Evolutionary conservation across 53 echinoderm and acorn worm genomes (phyloP).

Genomic region (Patiria pectinifera): DNA sequence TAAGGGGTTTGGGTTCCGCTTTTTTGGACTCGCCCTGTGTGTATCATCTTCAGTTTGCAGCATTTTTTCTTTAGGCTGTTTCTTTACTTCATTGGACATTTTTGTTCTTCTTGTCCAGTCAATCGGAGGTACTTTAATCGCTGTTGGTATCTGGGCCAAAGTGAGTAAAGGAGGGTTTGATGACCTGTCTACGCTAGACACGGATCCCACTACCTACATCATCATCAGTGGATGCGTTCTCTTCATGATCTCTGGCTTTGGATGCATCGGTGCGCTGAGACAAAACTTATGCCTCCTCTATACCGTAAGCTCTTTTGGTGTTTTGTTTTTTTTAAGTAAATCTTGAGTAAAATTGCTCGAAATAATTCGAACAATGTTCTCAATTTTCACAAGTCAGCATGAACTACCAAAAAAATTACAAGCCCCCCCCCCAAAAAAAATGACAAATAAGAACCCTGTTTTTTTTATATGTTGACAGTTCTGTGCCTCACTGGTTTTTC

Average conservation of each 20-base stretch:
- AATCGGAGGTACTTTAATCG: not conserved
- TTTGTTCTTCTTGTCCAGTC: not conserved
- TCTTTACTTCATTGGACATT: not conserved
- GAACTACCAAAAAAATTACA: too few relatives aligned
- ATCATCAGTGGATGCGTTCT: slow-evolving; percentile 12
- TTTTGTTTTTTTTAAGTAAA: too few relatives aligned
- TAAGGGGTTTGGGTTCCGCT: too few relatives aligned
- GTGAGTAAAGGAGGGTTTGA: slow-evolving; percentile 35
- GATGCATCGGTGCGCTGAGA: slow-evolving; percentile 18
- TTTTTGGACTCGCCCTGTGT: too few relatives aligned
- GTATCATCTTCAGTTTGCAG: too few relatives aligned
- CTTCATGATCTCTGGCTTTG: slow-evolving; percentile 9
- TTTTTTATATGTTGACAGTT: not conserved
- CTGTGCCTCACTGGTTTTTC: slow-evolving; percentile 10
- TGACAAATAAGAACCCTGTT: not conserved
- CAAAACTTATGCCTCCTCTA: slow-evolving; percentile 17
- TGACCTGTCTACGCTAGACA: slow-evolving; percentile 11
- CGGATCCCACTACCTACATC: slow-evolving; percentile 41
- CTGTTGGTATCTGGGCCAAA: slow-evolving; percentile 33
- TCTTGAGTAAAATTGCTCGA: too few relatives aligned
- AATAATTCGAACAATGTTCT: too few relatives aligned
- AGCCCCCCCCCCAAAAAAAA: not conserved
- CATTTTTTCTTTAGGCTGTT: too few relatives aligned
- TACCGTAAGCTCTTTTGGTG: not conserved
- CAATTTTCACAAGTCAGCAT: too few relatives aligned